phyloP scores from a whole-genome alignment of 2,888 invertebrate species.

The Sceliomorpha sp. region DNA sequence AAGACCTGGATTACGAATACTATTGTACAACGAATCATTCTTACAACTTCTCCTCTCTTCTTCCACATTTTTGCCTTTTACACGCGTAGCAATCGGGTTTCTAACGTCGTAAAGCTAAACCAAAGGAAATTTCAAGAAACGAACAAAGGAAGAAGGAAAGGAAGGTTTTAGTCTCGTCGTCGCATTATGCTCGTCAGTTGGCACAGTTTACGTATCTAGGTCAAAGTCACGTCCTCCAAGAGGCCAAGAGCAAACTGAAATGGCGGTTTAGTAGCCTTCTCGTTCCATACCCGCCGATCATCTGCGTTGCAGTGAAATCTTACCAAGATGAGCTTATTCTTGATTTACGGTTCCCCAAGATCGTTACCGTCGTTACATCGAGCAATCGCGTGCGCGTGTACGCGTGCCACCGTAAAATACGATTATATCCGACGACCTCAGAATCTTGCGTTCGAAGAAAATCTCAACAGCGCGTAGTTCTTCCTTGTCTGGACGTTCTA shows the following conservation, averaged over 20 bases:
- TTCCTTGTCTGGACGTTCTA: too few species aligned
- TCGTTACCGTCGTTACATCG: slow-evolving; percentile 41
- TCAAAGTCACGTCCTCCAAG: slow-evolving; percentile 79
- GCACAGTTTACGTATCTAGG: slow-evolving; percentile 74
- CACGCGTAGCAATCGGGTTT: too few species aligned
- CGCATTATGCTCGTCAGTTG: slow-evolving; percentile 65
- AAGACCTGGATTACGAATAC: too few species aligned
- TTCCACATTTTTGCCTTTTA: too few species aligned
- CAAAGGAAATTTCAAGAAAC: too few species aligned
- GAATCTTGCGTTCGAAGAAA: slow-evolving; percentile 19
- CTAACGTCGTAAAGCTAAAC: too few species aligned
- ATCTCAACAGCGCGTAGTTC: slow-evolving; percentile 12
- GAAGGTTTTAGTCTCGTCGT: slow-evolving; percentile 58
- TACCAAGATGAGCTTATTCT: slow-evolving; percentile 71
- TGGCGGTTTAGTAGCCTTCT: slow-evolving; percentile 66
- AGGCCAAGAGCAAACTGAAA: slow-evolving; percentile 73
- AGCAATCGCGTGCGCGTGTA: slow-evolving; percentile 16
- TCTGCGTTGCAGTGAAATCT: slow-evolving; percentile 68
- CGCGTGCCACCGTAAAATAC: too few species aligned
- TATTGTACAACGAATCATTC: too few species aligned
- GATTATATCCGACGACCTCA: slow-evolving; percentile 25
- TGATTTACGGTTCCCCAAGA: slow-evolving; percentile 73
- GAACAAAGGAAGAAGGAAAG: too few species aligned
- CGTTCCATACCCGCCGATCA: slow-evolving; percentile 61
- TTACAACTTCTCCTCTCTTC: too few species aligned